Conservation (phyloP, 1,140 invertebrate species). For the Hydropsyche tenuis region DNA sequence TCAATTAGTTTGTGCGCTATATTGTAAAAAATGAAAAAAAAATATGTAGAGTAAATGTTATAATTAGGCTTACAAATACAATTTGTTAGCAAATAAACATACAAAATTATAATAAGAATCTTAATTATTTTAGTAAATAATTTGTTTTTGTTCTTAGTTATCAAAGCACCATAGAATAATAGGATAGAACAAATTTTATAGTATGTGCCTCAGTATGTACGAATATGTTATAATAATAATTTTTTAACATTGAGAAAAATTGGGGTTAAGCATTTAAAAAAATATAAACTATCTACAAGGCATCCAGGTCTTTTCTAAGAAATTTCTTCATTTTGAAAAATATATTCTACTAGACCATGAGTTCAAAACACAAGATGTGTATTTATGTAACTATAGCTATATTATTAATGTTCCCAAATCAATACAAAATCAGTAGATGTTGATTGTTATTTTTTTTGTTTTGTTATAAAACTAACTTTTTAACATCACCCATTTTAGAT, state of each 20-base stretch:
- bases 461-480: background rate
- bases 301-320: slow-evolving; percentile 7
- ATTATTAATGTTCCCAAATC: background rate
- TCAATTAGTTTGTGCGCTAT: slow-evolving; percentile 4
- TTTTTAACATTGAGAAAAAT: slow-evolving; percentile 13
- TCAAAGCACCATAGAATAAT: slow-evolving; percentile 11
- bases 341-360: background rate
- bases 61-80: background rate
- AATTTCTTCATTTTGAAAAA: slow-evolving; percentile 8
- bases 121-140: background rate
- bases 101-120: slow-evolving; percentile 10
- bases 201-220: background rate
- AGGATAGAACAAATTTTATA: background rate
- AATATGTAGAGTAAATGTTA: background rate
- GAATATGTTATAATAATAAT: slow-evolving; percentile 6
- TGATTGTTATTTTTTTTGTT: background rate
- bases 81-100: slow-evolving; percentile 15
- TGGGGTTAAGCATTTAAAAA: slow-evolving; percentile 11
- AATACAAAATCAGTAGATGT: background rate
- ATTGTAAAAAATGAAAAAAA: background rate
- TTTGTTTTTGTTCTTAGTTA: background rate
- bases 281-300: slow-evolving; percentile 39
- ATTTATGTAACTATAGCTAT: slow-evolving; percentile 4
- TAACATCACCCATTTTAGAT: no score
- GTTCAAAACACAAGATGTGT: background rate